Evolutionary conservation across 2,888 invertebrate species (phyloP).

Genomic region (Drosophila aldrichi): DNA sequence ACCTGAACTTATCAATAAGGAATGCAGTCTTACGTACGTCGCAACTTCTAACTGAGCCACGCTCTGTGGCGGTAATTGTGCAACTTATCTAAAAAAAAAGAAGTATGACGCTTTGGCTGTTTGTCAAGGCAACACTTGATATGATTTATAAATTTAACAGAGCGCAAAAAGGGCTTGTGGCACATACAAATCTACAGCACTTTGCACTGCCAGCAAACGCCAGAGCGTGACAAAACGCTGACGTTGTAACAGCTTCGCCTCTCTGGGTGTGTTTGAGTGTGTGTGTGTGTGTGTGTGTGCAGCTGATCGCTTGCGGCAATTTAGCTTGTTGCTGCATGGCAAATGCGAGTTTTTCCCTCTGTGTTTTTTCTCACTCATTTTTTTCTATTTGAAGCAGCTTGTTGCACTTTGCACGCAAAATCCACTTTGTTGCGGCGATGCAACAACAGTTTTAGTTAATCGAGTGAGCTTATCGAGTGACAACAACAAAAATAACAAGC

Average conservation of each 20-base stretch:
- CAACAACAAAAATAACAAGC: not conserved
- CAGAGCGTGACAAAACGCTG: conserved; percentile 22
- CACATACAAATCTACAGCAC: conserved; percentile 23
- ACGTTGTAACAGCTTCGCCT: conserved; percentile 10
- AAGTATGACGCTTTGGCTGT: conserved; percentile 2
- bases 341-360: conserved; percentile 18
- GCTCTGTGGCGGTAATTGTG: not conserved
- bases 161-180: conserved; percentile 20
- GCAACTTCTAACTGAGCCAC: too few species aligned
- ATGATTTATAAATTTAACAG: conserved; percentile 24
- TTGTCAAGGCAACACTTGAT: conserved; percentile 17
- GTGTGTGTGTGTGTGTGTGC: not conserved
- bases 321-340: conserved; percentile 21
- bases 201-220: conserved; percentile 14
- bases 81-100: conserved; percentile 14
- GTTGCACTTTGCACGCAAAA: conserved; percentile 26
- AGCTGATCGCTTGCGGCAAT: conserved; percentile 28
- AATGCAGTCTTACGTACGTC: too few species aligned
- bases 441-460: conserved; percentile 18
- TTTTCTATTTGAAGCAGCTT: conserved; percentile 9
- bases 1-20: too few species aligned
- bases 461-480: conserved; percentile 24
- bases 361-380: not conserved
- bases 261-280: not conserved
- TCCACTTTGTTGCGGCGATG: conserved; percentile 10